These are phyloP conservation scores for Xiphophorus hellerii DNA, from an alignment of 2,113 vertebrate species.

Conservation along the genomic window DNA sequence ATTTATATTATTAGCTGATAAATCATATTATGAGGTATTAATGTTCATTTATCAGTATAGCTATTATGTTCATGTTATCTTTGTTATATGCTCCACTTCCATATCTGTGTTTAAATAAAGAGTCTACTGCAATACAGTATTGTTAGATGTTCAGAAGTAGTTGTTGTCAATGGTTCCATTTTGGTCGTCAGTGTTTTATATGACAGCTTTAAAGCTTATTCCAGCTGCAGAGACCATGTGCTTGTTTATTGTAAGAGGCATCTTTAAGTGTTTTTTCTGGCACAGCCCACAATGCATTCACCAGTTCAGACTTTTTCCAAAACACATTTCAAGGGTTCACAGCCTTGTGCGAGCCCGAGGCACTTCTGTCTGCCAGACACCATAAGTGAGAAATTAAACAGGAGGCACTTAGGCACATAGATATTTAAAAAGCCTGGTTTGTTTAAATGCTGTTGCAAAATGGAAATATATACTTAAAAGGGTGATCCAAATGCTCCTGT, in stretches of 20 bases:
- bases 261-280: constrained; percentile 49
- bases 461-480: neutral
- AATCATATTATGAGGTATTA: neutral
- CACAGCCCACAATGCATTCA: constrained; percentile 58
- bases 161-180: neutral
- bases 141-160: neutral
- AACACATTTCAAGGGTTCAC: constrained; percentile 53
- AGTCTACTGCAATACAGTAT: no score
- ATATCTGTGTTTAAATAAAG: no score
- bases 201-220: constrained; percentile 6
- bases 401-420: constrained; percentile 19
- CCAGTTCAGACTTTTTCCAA: constrained; percentile 59
- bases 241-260: constrained; percentile 15
- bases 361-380: constrained; percentile 34
- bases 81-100: no score
- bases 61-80: neutral
- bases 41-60: neutral
- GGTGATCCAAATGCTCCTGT: no score
- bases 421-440: constrained; percentile 36
- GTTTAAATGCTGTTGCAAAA: neutral
- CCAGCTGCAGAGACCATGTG: constrained; percentile 19
- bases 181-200: neutral
- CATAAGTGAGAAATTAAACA: constrained; percentile 41
- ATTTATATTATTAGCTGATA: constrained; percentile 5
- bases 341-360: constrained; percentile 39